A percentile compares a stretch with the other conserved stretches of the same genome.
Conservation (phyloP, 2,888 invertebrate genomes). For the Caenorhabditis sulstoni region DNA sequence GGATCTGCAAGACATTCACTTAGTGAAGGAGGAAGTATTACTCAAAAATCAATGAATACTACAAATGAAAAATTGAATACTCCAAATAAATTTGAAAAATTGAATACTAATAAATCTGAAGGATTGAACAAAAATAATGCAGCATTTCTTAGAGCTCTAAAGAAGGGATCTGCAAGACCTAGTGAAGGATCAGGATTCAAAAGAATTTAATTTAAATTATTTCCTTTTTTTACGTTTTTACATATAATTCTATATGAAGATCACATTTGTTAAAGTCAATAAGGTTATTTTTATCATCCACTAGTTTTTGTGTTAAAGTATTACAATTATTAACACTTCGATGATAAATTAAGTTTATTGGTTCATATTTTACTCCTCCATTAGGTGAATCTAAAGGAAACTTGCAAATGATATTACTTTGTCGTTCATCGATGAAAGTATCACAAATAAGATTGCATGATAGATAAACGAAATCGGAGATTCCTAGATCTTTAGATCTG, state of each 20-base stretch:
- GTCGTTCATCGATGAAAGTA: conserved; percentile 10
- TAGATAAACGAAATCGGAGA: conserved; percentile 19
- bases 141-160: conserved; percentile 16
- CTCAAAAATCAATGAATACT: conserved; percentile 23
- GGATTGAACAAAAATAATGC: conserved; percentile 19
- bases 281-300: conserved; percentile 7
- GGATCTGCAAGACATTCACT: too few relatives aligned
- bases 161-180: conserved; percentile 16
- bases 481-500: background rate
- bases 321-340: conserved; percentile 11
- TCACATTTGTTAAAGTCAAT: conserved; percentile 12
- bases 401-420: conserved; percentile 28
- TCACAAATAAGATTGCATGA: conserved; percentile 30
- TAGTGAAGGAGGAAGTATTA: conserved; percentile 19
- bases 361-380: conserved; percentile 14
- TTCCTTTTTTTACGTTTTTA: conserved; percentile 3
- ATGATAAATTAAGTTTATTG: conserved; percentile 19
- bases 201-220: too few relatives aligned
- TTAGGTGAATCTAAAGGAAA: background rate
- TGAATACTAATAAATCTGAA: conserved; percentile 4
- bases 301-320: conserved; percentile 6
- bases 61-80: too few relatives aligned
- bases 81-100: too few relatives aligned
- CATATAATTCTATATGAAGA: conserved; percentile 42
- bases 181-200: too few relatives aligned